These are phyloP conservation scores for Microplitis deprimator DNA, from an alignment of 2,888 invertebrate species.

Conservation along the genomic window DNA sequence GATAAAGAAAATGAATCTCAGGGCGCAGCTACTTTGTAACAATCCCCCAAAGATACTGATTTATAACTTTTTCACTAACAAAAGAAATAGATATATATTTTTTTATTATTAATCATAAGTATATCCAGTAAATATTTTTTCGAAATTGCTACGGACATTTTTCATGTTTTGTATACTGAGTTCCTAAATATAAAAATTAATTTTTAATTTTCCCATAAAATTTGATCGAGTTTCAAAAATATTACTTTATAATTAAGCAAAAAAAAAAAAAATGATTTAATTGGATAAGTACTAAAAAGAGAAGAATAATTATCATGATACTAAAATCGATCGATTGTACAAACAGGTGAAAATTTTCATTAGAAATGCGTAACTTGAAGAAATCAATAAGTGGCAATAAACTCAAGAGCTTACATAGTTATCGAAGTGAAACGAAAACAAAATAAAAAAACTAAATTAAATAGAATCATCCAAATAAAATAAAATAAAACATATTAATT, in stretches of 20 bases:
- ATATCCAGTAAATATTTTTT: too few relatives aligned
- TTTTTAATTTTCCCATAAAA: too few relatives aligned
- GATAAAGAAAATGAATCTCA: constrained; percentile 20
- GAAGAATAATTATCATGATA: too few relatives aligned
- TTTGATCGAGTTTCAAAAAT: too few relatives aligned
- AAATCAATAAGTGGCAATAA: constrained; percentile 65
- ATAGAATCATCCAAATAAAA: background rate
- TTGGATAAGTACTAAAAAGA: too few relatives aligned
- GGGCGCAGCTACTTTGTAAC: constrained; percentile 30
- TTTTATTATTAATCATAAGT: too few relatives aligned
- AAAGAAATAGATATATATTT: background rate
- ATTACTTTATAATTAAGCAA: too few relatives aligned
- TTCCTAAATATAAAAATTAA: too few relatives aligned
- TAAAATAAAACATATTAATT: background rate
- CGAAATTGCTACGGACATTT: too few relatives aligned
- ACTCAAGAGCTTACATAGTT: constrained; percentile 50
- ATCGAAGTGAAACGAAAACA: constrained; percentile 41
- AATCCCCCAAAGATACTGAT: constrained; percentile 28
- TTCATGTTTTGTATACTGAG: too few relatives aligned
- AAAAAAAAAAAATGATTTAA: too few relatives aligned
- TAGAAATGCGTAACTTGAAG: constrained; percentile 55
- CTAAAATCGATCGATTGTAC: constrained; percentile 49
- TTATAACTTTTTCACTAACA: background rate
- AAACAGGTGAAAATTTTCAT: constrained; percentile 53
- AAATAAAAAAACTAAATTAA: constrained; percentile 20